Evolutionary conservation across 2,113 vertebrate genomes (phyloP), one percentile per base, ranked within the genome.

Genomic region (Puma concolor): DNA sequence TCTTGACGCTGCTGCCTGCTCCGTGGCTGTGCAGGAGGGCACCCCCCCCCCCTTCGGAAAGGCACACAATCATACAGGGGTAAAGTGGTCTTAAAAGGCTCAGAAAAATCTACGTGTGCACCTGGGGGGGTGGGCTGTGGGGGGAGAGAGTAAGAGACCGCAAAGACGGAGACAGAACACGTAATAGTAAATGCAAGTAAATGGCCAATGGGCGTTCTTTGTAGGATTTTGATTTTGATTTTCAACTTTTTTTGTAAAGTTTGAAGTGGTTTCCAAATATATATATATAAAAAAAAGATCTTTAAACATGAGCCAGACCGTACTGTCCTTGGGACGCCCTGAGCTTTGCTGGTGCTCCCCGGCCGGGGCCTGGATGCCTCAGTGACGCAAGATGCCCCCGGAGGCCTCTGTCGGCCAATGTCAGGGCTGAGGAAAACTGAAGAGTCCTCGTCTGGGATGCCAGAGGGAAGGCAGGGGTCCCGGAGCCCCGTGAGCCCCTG

Each of bases 91-190:
- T 38, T 52, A 76, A 77, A 87, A 44, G 72, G 66, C 52, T 33
- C 66, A 82, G 85, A 82, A 64, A 74, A 74, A 13, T 27, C 38
- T 81, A 13, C 25, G 19, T 19, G 25, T 14, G 27, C 3, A 9
- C 5, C 9, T 33, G 21, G n/a, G 31, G 31, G 33, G 23, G 1
- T 9, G 2, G 50, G 25, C 5, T 4, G 0, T 9, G 7, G 50
- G 19, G 48, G 44, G 27, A 7, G 21, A 54, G 10, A 29, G 0
- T 44, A 48, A 79, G 54, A 25, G 57, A 36, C 27, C 17, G 14
- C 8, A 48, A 11, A 33, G 54, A 63, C 4, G 8, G 19, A 52
- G 9, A 48, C 33, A 33, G 33, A 38, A 52, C 9, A 9, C 1
- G 4, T 17, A 31, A 50, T 1, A 4, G 41, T 14, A 54, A 38